Base-by-base conservation (phyloP, 1,140 invertebrate genomes). In the Probaryconus sp. region DNA sequence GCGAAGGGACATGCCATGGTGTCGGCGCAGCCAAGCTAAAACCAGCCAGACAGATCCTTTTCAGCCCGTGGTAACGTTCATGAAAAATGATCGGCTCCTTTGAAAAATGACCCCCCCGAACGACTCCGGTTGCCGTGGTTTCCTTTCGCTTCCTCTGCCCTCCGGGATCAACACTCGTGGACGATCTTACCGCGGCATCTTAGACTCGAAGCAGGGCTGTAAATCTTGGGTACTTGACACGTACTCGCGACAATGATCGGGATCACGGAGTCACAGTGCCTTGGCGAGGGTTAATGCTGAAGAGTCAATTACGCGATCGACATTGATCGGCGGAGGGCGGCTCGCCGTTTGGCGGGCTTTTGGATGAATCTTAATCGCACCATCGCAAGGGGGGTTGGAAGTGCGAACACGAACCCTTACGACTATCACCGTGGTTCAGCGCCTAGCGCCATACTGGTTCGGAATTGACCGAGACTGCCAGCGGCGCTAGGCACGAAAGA, bases 401-500 rank as follows among this genome's bases (percentile, higher is more conserved):
- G n/a, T n/a, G n/a, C n/a, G n/a, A n/a, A n/a, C n/a, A n/a, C n/a
- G n/a, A n/a, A n/a, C n/a, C n/a, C n/a, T n/a, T n/a, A n/a, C 76
- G 71, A 60, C 64, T 75, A 70, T 73, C 81, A 64, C 51, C 56
- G 79, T 81, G 76, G 77, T 68, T 58, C 76, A 82, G 78, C 83
- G 83, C 82, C 77, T 81, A 83, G 83, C 84, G 85, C 85, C 86
- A 88, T 86, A 87, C 85, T 88, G 79, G 77, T 83, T 79, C 45
- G 76, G 71, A 83, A 87, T 87, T 86, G 85, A 87, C 80, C 83
- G 82, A 84, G 78, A 79, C 80, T 80, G 63, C 73, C 75, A 79
- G 76, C 80, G 83, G 79, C 77, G 79, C 78, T 76, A 71, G 73
- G 28, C 35, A 56, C 55, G 69, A 53, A 61, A 69, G 65, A 69